Conservation (phyloP, 2,797 vertebrate genomes). For the Myioborus miniatus region DNA sequence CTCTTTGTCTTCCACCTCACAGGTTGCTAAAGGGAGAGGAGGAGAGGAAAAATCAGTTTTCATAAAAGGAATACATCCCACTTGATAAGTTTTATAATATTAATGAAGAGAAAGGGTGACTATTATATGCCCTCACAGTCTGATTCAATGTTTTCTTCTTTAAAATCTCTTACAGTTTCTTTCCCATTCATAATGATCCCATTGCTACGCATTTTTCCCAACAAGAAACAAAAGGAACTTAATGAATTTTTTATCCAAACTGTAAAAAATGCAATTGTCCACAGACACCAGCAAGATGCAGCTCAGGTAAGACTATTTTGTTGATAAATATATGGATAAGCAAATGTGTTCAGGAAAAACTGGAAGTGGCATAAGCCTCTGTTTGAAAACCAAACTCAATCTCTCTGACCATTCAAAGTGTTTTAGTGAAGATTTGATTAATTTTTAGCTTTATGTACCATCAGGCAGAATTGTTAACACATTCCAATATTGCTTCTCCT, state of each 20-base stretch:
- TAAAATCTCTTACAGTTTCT: slow-evolving; percentile 80
- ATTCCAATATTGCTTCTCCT: neutral
- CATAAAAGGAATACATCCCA: neutral
- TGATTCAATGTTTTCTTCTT: slow-evolving; percentile 40
- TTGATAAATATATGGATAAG: neutral
- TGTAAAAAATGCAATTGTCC: slow-evolving; percentile 84
- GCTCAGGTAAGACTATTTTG: slow-evolving; percentile 81
- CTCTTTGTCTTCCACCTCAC: neutral
- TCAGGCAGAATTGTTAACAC: neutral
- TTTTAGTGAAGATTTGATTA: slow-evolving; percentile 23
- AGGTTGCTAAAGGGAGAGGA: neutral
- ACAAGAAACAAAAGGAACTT: slow-evolving; percentile 84
- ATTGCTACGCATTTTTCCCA: slow-evolving; percentile 82
- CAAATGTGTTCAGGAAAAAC: neutral
- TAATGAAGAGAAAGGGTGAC: neutral
- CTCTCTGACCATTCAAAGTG: neutral
- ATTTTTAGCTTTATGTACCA: neutral
- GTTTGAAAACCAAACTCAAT: neutral
- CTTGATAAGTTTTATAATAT: neutral
- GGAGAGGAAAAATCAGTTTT: neutral
- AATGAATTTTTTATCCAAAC: slow-evolving; percentile 86
- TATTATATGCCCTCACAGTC: neutral
- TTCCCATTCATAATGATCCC: slow-evolving; percentile 88
- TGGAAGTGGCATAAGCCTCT: neutral
- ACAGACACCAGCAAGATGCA: slow-evolving; percentile 85